Evolutionary conservation across 2,113 vertebrate genomes (phyloP).

Genomic region (Aythya baeri): DNA sequence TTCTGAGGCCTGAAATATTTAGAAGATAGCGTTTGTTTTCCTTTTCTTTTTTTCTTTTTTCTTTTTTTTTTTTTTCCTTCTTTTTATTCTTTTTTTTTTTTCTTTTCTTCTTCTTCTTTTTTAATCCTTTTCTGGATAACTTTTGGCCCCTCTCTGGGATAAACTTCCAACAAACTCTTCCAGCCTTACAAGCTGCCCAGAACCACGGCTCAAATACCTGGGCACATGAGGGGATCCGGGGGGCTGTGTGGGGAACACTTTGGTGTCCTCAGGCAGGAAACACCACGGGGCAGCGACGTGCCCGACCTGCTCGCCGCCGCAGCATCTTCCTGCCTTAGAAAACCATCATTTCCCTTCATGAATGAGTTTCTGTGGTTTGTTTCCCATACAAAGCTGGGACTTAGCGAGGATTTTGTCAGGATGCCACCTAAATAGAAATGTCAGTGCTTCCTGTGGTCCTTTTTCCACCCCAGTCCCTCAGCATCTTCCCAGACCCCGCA

Average conservation of each 20-base stretch:
- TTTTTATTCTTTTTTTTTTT: fast-evolving
- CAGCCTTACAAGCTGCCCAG: neutral
- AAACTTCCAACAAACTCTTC: neutral
- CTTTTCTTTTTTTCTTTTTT: fast-evolving
- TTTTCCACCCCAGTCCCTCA: fast-evolving
- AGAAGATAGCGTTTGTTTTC: neutral
- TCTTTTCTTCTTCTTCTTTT: too few relatives aligned
- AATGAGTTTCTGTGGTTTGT: neutral
- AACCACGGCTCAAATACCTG: neutral
- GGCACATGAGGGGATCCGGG: neutral
- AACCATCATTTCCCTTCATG: neutral
- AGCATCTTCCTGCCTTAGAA: neutral
- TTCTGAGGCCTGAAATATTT: neutral
- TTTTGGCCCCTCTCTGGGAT: neutral
- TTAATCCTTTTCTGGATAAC: neutral
- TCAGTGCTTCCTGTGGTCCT: neutral
- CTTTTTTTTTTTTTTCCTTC: too few relatives aligned
- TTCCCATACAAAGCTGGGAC: fast-evolving
- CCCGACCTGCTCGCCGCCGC: fast-evolving
- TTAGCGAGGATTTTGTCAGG: neutral
- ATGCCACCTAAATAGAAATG: neutral
- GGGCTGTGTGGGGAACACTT: neutral
- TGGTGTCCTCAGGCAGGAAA: neutral
- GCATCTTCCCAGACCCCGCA: fast-evolving
- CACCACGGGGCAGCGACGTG: neutral